Percentiles rank a stretch among this genome's conserved stretches.
Evolutionary conservation across 2,888 invertebrate genomes (phyloP).

Genomic region (Nymphalis polychloros): DNA sequence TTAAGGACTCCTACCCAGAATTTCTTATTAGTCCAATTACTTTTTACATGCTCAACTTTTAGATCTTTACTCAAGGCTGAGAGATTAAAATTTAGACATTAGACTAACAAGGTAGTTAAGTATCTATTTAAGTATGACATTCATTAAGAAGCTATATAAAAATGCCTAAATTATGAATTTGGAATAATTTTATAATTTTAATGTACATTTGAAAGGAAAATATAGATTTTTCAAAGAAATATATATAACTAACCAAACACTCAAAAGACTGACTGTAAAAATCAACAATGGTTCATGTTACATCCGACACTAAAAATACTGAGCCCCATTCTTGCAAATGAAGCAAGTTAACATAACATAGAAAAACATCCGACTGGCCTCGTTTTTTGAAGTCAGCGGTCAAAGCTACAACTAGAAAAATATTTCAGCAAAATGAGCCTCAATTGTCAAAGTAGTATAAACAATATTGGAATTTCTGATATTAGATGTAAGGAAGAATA

Average conservation of each 20-base stretch:
- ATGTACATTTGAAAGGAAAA: background rate
- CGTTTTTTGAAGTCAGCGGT: background rate
- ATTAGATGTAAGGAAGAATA: background rate
- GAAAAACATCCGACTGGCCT: background rate
- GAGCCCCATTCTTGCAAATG: slow-evolving; percentile 2
- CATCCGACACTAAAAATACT: slow-evolving; percentile 7
- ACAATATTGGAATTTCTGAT: background rate
- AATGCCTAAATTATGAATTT: too few species aligned
- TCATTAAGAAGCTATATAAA: too few species aligned
- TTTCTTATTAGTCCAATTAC: too few species aligned
- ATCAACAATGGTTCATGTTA: slow-evolving; percentile 3
- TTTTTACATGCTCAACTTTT: too few species aligned
- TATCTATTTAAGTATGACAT: too few species aligned
- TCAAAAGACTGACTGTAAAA: background rate
- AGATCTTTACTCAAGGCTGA: too few species aligned
- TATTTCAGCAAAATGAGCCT: slow-evolving; percentile 1
- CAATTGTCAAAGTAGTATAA: background rate
- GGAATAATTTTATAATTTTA: too few species aligned
- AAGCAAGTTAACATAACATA: slow-evolving; percentile 12
- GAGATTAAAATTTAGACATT: too few species aligned
- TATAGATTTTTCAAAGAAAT: background rate
- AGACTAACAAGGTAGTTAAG: too few species aligned
- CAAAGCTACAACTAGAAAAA: slow-evolving; percentile 9
- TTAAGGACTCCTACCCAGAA: too few species aligned
- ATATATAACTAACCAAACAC: slow-evolving; percentile 3